These are phyloP conservation scores for Helleia helle DNA, from an alignment of 2,888 invertebrate species.

Conservation along the genomic window DNA sequence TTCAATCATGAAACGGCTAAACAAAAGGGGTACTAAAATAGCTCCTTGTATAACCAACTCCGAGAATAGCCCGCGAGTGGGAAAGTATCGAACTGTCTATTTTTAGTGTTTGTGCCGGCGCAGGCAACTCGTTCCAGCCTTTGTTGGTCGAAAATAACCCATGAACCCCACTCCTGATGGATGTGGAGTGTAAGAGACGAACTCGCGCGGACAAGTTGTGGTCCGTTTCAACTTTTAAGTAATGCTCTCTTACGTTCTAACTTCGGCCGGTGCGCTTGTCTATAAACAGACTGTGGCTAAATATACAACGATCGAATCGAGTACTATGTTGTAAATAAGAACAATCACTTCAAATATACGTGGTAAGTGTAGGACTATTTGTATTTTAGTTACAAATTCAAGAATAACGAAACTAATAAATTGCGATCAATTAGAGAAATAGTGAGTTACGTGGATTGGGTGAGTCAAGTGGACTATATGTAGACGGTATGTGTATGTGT, in stretches of 20 bases:
- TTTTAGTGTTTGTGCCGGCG: conserved; percentile 33
- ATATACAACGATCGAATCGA: neutral
- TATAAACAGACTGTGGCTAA: conserved; percentile 4
- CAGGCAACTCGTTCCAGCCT: conserved; percentile 46
- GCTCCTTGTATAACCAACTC: conserved; percentile 44
- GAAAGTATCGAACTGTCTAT: conserved; percentile 53
- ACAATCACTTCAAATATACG: no score
- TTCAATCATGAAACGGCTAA: conserved; percentile 27
- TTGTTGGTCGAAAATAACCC: conserved; percentile 51
- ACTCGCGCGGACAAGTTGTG: conserved; percentile 18
- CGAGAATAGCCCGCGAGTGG: conserved; percentile 44
- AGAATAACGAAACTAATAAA: conserved; percentile 2
- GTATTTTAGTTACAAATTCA: neutral
- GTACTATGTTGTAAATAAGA: no score
- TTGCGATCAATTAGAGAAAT: conserved; percentile 3
- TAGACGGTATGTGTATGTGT: no score
- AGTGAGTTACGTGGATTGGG: neutral
- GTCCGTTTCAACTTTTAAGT: conserved; percentile 16
- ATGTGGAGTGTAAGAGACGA: conserved; percentile 12
- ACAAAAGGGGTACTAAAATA: conserved; percentile 44
- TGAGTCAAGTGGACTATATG: conserved; percentile 1
- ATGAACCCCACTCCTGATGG: conserved; percentile 27
- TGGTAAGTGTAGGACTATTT: neutral
- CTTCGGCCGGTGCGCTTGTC: neutral
- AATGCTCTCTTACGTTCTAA: conserved; percentile 1